phyloP scores from a whole-genome alignment of 1,140 invertebrate species.

The Eueides isabella region DNA sequence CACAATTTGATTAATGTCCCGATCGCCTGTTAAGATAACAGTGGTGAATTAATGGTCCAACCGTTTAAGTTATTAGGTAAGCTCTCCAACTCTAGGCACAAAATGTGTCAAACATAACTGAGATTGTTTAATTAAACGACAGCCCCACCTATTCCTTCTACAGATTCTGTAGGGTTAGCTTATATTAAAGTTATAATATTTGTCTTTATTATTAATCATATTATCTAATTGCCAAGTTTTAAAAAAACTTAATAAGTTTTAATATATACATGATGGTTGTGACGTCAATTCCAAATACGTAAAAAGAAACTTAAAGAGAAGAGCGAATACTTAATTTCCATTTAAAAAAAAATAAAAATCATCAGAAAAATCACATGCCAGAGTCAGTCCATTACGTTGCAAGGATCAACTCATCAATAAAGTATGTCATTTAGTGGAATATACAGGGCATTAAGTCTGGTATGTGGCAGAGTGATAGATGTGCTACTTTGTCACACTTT shows the following conservation, averaged over 20 bases:
- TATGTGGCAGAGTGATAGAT: slow-evolving; percentile 35
- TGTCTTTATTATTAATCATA: too few relatives aligned
- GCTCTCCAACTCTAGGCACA: background rate
- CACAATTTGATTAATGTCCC: slow-evolving; percentile 38
- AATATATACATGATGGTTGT: too few relatives aligned
- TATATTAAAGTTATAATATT: background rate
- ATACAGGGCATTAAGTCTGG: slow-evolving; percentile 39
- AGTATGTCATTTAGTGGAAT: slow-evolving; percentile 27
- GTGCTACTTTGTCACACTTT: slow-evolving; percentile 45
- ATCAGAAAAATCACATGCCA: background rate
- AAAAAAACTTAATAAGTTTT: too few relatives aligned
- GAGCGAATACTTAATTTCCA: too few relatives aligned
- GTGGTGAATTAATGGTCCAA: slow-evolving; percentile 10
- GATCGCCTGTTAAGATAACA: slow-evolving; percentile 21
- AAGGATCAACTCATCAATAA: slow-evolving; percentile 23
- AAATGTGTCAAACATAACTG: slow-evolving; percentile 9
- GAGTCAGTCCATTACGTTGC: background rate
- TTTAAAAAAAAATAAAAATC: too few relatives aligned
- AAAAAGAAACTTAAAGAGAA: too few relatives aligned
- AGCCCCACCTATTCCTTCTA: background rate
- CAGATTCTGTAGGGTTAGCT: background rate
- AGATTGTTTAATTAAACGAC: background rate
- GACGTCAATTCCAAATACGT: too few relatives aligned
- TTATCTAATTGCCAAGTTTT: too few relatives aligned
- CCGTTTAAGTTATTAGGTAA: slow-evolving; percentile 9